A percentile compares a stretch with the other conserved stretches of the same genome.
These are phyloP conservation scores for Etheostoma nigrum DNA, from an alignment of 2,797 vertebrate species.

Conservation along the genomic window DNA sequence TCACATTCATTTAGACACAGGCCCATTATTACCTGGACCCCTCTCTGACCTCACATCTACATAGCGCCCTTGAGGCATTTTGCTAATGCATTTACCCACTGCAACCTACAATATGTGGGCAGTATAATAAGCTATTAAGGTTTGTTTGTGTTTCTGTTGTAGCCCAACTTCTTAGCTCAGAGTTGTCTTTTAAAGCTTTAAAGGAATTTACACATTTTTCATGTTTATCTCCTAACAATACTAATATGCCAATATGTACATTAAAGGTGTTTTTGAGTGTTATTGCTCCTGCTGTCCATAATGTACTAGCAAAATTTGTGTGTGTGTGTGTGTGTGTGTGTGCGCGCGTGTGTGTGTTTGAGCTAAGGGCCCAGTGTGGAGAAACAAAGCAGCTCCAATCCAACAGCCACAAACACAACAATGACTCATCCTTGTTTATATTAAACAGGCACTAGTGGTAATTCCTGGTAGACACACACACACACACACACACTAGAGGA, in stretches of 20 bases:
- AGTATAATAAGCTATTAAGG: constrained; percentile 6
- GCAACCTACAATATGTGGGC: not conserved
- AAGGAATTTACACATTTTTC: too few species aligned
- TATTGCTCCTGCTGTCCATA: too few species aligned
- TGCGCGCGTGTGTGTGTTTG: constrained; percentile 12
- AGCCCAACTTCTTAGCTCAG: too few species aligned
- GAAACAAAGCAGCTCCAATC: constrained; percentile 61
- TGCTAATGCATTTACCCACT: not conserved
- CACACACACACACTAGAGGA: not conserved
- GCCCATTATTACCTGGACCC: not conserved
- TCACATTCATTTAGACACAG: constrained; percentile 4
- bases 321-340: too few species aligned
- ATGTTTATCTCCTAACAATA: too few species aligned
- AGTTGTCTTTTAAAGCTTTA: too few species aligned
- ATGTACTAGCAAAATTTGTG: too few species aligned
- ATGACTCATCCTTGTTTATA: constrained; percentile 72
- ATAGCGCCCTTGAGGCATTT: constrained; percentile 4
- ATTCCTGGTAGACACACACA: constrained; percentile 46
- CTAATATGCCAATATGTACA: too few species aligned
- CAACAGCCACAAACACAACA: constrained; percentile 69
- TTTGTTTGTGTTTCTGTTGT: too few species aligned
- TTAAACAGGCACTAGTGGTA: constrained; percentile 58
- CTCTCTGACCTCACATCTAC: constrained; percentile 4
- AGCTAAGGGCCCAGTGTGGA: constrained; percentile 1
- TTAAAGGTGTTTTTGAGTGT: too few species aligned